A percentile compares a stretch with the other conserved stretches of the same genome.
phyloP scores from a whole-genome alignment of 1,140 invertebrate genomes.

The Armadillidium nasatum region DNA sequence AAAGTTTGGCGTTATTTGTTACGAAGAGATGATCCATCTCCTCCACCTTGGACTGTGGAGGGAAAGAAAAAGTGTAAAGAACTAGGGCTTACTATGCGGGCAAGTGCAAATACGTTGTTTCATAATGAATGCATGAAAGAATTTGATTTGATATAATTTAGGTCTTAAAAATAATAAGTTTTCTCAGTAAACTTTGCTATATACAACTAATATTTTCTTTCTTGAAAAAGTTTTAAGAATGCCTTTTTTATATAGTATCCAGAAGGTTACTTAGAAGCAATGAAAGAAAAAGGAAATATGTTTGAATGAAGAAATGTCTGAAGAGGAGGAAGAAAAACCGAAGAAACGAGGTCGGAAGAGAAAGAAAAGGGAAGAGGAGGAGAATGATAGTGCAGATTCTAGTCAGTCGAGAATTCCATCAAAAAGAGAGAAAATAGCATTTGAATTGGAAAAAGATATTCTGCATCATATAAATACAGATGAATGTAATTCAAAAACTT shows the following conservation, averaged over 20 bases:
- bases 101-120: background rate
- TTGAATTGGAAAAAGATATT: conserved; percentile 28
- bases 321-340: conserved; percentile 16
- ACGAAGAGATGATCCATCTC: conserved; percentile 68
- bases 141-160: too few relatives aligned
- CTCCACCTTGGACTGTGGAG: conserved; percentile 75
- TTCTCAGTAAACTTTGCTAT: too few relatives aligned
- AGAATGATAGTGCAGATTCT: background rate
- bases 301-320: conserved; percentile 46
- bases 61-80: conserved; percentile 58
- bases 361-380: conserved; percentile 20
- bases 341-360: conserved; percentile 30
- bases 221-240: background rate
- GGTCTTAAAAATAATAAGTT: too few relatives aligned
- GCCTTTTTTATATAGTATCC: conserved; percentile 58
- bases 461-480: conserved; percentile 21
- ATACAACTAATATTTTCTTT: too few relatives aligned
- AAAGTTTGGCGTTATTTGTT: conserved; percentile 76
- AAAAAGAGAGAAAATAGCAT: conserved; percentile 50
- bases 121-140: too few relatives aligned
- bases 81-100: conserved; percentile 39
- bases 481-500: conserved; percentile 25
- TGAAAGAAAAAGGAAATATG: conserved; percentile 50
- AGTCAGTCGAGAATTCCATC: background rate
- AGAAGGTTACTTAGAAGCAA: conserved; percentile 67